A percentile compares a stretch with the other conserved stretches of the same genome.
phyloP scores from a whole-genome alignment of 2,113 vertebrate genomes.

The Piprites chloris region DNA sequence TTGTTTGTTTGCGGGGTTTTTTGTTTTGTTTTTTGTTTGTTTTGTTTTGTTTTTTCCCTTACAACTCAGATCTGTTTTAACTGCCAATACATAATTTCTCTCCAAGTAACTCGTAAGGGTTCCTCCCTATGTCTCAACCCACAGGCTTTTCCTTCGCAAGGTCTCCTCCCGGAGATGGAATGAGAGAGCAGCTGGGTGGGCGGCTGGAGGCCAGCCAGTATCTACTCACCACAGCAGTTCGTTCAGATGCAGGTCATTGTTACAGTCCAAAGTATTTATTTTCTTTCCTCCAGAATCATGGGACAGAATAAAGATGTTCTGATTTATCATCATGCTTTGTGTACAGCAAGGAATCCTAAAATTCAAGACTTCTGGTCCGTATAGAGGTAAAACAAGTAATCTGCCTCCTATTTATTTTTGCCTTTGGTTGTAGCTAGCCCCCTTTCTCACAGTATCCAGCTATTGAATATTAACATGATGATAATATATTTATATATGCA shows the following conservation, averaged over 20 bases:
- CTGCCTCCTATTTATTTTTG: not conserved
- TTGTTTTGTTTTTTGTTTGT: too few relatives aligned
- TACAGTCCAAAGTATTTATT: not conserved
- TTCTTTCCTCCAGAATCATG: not conserved
- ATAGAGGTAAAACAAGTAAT: not conserved
- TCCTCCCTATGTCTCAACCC: accelerated
- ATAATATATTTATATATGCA: not conserved
- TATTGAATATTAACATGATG: not conserved
- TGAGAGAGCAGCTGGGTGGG: not conserved
- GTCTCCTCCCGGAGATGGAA: accelerated
- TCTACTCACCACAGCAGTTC: not conserved
- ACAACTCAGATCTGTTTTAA: not conserved
- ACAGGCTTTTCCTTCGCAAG: not conserved
- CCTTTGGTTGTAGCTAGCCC: not conserved
- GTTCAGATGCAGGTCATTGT: not conserved
- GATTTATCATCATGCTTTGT: not conserved
- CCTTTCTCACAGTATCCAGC: not conserved
- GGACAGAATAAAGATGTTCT: not conserved
- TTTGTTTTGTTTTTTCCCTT: too few relatives aligned
- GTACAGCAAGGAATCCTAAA: not conserved
- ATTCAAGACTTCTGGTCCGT: not conserved
- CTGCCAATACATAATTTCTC: too few relatives aligned
- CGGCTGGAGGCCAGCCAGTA: accelerated
- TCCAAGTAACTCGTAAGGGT: not conserved
- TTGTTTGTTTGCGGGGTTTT: too few relatives aligned